Base-by-base conservation (phyloP, 2,797 vertebrate species). In the Clangula hyemalis region DNA sequence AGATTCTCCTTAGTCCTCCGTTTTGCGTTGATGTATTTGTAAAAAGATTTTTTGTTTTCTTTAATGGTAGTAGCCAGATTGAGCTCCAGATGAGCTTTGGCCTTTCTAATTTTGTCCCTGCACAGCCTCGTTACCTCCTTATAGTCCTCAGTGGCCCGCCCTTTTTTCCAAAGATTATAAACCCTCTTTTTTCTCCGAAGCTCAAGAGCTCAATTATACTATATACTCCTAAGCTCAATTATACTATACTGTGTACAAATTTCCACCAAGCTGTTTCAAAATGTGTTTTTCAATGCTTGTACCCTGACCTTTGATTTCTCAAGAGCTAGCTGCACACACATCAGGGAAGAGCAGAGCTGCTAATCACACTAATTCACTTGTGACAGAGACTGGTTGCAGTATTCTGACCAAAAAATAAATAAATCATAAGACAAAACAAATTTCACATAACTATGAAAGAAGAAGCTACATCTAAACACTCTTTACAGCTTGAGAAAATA, bases 341-440 rank as follows among this genome's bases (percentile, higher is more conserved):
- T 36, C 30, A 90, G 83, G 27, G 28, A 81, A 51, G 15, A 57
- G 49, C 66, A 90, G 53, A 93, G 32, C 27, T 82, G 32, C 22
- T 84, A 81, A 94, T 89, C 84, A 61, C 71, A 84, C 21, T 70
- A 73, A 90, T 57, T 75, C 36, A 79, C 27, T 90, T 85, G 58
- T 62, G 43, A 76, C 19, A 62, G 56, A 34, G 25, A 71, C 17
- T 76, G n/a, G 14, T 74, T 70, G 11, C 11, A 27, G 8, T 27
- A 54, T 62, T 93, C 45, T 68, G 18, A 41, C 38, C 41, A 43
- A 81, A 13, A 75, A 34, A 49, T 49, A 57, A 51, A 70, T 51
- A 2, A 19, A 13, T 41, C 13, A 61, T 32, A 56, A 85, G 68
- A 61, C 57, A 58, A 86, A 84, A 70, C 65, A 70, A 56, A 11